phyloP scores from a whole-genome alignment of 2,113 vertebrate genomes.

The Eulemur macaco region DNA sequence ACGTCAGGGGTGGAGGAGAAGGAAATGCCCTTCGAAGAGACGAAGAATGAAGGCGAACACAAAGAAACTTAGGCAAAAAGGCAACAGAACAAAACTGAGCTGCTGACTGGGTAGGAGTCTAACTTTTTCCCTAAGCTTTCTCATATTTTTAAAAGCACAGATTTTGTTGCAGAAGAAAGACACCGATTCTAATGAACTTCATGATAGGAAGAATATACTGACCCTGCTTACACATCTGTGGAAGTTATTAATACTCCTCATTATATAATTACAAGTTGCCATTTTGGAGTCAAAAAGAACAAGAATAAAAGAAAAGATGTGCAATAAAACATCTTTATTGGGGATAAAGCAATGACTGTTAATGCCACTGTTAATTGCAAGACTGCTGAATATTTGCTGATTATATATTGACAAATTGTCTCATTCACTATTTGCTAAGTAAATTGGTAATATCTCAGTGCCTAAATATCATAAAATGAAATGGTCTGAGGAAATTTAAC shows the following conservation, averaged over 20 bases:
- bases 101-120: fast-evolving
- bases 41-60: background rate
- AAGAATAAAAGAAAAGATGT: background rate
- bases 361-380: slow-evolving; percentile 58
- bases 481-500: slow-evolving; percentile 79
- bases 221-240: fast-evolving
- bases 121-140: background rate
- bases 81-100: background rate
- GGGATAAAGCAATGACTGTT: background rate
- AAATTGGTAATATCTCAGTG: slow-evolving; percentile 78
- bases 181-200: background rate
- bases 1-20: background rate
- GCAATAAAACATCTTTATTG: too few relatives aligned
- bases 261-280: background rate
- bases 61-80: background rate
- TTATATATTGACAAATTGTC: slow-evolving; percentile 73
- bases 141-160: background rate
- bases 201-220: background rate
- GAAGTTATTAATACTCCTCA: background rate
- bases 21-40: background rate
- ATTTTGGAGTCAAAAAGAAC: background rate
- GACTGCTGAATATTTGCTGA: slow-evolving; percentile 79
- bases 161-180: background rate
- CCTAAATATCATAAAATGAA: slow-evolving; percentile 83
- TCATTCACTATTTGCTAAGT: slow-evolving; percentile 80